Conservation (phyloP, 2,888 invertebrate species). For the Hipparchia sbordonii region DNA sequence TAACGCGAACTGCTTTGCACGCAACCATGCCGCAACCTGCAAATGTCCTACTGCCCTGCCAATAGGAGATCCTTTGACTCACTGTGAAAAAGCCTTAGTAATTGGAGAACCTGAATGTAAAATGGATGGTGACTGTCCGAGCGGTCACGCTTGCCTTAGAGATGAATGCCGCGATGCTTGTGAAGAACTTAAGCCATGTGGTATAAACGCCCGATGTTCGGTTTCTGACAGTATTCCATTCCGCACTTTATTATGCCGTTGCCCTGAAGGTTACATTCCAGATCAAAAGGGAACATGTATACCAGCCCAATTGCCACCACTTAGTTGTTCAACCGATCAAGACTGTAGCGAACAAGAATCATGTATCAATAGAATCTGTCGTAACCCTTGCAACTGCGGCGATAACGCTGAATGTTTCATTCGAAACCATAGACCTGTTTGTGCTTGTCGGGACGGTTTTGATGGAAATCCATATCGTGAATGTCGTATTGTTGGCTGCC, state of each 20-base stretch:
- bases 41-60: conserved; percentile 91
- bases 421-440: conserved; percentile 92
- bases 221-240: conserved; percentile 94
- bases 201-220: conserved; percentile 88
- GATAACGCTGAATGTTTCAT: conserved; percentile 91
- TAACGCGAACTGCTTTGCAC: conserved; percentile 91
- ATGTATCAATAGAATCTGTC: conserved; percentile 93
- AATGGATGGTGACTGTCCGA: conserved; percentile 91
- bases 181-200: conserved; percentile 88
- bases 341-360: conserved; percentile 91
- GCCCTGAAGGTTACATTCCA: conserved; percentile 92
- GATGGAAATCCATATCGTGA: conserved; percentile 93
- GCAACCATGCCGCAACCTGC: conserved; percentile 91
- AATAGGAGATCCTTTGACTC: conserved; percentile 90
- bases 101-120: conserved; percentile 86
- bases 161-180: conserved; percentile 92
- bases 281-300: conserved; percentile 90
- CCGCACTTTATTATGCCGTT: conserved; percentile 93
- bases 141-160: conserved; percentile 90
- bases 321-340: conserved; percentile 90
- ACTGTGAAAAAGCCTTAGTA: conserved; percentile 84
- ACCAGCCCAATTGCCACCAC: conserved; percentile 86
- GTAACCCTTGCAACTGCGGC: conserved; percentile 94
- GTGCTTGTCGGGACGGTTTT: conserved; percentile 92
- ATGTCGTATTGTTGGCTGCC: conserved; percentile 92